Percentiles rank a stretch among this genome's conserved stretches.
Evolutionary conservation across 2,797 vertebrate genomes (phyloP).

Genomic region (Tragelaphus eurycerus): DNA sequence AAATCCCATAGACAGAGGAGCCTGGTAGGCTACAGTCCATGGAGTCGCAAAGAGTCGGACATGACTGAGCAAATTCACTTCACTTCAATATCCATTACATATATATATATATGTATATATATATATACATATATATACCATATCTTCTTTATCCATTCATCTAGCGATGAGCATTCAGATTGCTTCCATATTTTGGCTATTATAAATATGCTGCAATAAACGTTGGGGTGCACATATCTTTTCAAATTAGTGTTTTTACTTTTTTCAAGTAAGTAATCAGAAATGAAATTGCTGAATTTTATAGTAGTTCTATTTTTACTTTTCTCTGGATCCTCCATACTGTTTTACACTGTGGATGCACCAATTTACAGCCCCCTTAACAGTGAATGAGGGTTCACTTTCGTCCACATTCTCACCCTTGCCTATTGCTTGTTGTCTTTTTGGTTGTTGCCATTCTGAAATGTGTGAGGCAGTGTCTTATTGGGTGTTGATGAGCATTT

Average conservation of each 20-base stretch:
- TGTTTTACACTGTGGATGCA: not conserved
- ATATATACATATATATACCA: not conserved
- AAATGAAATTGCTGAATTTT: not conserved
- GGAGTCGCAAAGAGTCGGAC: too few relatives aligned
- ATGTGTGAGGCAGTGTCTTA: not conserved
- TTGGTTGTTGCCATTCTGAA: not conserved
- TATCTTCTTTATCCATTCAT: not conserved
- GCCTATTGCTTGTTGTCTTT: not conserved
- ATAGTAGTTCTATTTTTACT: not conserved
- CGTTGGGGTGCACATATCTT: not conserved
- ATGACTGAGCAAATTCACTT: too few relatives aligned
- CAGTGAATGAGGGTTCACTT: not conserved
- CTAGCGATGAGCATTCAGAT: not conserved
- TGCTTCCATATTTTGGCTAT: not conserved
- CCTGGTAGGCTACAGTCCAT: too few relatives aligned
- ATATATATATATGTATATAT: not conserved
- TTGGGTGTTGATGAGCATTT: not conserved
- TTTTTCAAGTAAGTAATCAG: not conserved
- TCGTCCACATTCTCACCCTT: not conserved
- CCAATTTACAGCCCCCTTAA: not conserved
- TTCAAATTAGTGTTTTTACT: not conserved
- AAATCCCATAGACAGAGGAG: too few relatives aligned
- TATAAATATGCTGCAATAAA: not conserved
- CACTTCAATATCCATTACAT: not conserved
- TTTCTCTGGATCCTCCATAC: not conserved